phyloP scores from a whole-genome alignment of 2,113 vertebrate genomes.

The Barnardius zonarius region DNA sequence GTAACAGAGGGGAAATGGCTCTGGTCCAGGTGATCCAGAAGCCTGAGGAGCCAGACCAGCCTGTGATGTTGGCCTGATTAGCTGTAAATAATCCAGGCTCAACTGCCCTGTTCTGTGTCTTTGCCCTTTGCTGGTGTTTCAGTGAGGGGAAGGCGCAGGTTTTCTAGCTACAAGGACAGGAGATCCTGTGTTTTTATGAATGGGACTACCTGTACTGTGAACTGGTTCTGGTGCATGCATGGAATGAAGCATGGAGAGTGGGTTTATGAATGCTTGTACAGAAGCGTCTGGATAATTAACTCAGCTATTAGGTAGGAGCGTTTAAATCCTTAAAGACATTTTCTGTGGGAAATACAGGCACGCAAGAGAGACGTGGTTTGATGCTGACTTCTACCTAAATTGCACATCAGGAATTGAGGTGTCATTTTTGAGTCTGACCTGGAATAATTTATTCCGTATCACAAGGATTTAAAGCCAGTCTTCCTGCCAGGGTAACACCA shows the following conservation, averaged over 20 bases:
- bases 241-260: neutral
- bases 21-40: slow-evolving; percentile 11
- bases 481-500: neutral
- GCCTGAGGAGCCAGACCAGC: neutral
- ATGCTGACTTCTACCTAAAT: neutral
- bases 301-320: neutral
- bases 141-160: neutral
- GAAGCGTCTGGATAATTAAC: neutral
- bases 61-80: neutral
- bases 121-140: neutral
- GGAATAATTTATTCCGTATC: neutral
- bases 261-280: neutral
- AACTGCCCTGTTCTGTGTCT: neutral
- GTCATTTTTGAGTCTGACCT: neutral
- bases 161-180: neutral
- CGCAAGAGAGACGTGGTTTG: neutral
- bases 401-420: neutral
- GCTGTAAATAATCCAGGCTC: neutral
- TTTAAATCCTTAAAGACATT: neutral
- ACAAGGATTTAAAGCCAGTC: neutral
- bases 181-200: neutral
- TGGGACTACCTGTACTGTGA: neutral
- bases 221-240: neutral
- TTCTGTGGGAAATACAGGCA: neutral
- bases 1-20: slow-evolving; percentile 12